These are phyloP conservation scores for Cherax quadricarinatus DNA, from an alignment of 1,140 invertebrate species.

Conservation along the genomic window DNA sequence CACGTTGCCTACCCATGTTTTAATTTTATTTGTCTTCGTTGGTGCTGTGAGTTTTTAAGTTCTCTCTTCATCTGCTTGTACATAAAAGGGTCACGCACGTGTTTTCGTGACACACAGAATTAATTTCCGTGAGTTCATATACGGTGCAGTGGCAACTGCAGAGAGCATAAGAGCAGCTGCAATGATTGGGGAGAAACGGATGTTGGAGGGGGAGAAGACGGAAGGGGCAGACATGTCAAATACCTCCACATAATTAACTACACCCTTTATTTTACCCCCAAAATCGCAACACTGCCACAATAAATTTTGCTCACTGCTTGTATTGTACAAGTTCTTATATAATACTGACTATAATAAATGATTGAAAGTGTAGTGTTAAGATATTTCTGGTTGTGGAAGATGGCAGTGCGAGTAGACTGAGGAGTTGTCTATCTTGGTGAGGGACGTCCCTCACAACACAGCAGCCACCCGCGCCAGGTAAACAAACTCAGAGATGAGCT, in stretches of 20 bases:
- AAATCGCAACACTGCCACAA: no score
- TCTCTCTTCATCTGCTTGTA: no score
- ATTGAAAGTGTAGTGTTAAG: not conserved
- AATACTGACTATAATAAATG: no score
- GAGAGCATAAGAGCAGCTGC: not conserved
- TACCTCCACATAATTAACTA: not conserved
- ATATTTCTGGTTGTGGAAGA: not conserved
- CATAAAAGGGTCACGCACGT: not conserved
- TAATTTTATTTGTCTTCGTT: not conserved
- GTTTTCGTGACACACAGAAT: not conserved
- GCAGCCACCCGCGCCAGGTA: conserved; percentile 38
- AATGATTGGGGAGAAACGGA: not conserved
- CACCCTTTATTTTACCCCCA: not conserved
- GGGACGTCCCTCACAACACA: conserved; percentile 44
- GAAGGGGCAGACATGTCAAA: not conserved
- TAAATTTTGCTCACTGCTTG: no score
- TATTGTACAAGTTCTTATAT: no score
- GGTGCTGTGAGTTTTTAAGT: not conserved
- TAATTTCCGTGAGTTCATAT: not conserved
- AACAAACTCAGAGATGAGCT: conserved; percentile 41
- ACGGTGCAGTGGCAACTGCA: not conserved
- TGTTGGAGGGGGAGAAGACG: not conserved
- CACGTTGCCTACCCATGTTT: not conserved
- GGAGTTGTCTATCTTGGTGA: not conserved
- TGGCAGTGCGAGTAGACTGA: not conserved